Evolutionary conservation across 2,888 invertebrate genomes (phyloP), one percentile per base, ranked within the genome.

Genomic region (Aphidius colemani): DNA sequence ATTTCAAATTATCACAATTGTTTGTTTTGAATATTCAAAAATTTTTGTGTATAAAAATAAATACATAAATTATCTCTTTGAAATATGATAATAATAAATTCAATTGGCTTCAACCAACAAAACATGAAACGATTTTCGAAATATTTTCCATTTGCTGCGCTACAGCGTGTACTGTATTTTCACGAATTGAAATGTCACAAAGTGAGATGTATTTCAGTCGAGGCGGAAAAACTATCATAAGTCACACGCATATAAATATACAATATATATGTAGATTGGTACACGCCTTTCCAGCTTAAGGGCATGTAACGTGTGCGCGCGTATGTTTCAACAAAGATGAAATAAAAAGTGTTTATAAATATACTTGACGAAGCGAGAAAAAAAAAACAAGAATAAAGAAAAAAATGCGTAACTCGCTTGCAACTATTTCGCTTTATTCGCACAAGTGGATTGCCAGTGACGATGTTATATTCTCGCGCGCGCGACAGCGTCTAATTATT

Each of bases 401-500:
- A 53, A 40, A 53, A 43, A 41, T 59, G 59, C 59, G 62, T 63
- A 63, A 58, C 64, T 58, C 50, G 61, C 63, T 55, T 61, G 61
- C 59, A 49, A 53, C 56, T 61, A 60, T 67, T 66, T 30, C 5
- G 30, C 30, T 30, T 30, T 30, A 62, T 63, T 63, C 61, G 58
- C 63, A 55, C 45, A 45, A 57, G 51, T 39, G 57, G 45, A 13
- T 30, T 30, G 41, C 49, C 56, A 57, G 57, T 50, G 62, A 57
- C 51, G 57, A 57, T 51, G 57, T 58, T 57, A 51, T 56, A 62
- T 50, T 11, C 50, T 55, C 55, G 49, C 57, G 56, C 53, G 61
- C 66, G 60, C 72, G 70, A 69, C 74, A 75, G 68, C 76, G 73
- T 73, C 75, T 75, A 76, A 76, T 76, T 76, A 76, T 74, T 72